phyloP scores from a whole-genome alignment of 2,113 vertebrate species.

The Corythornis cristatus region DNA sequence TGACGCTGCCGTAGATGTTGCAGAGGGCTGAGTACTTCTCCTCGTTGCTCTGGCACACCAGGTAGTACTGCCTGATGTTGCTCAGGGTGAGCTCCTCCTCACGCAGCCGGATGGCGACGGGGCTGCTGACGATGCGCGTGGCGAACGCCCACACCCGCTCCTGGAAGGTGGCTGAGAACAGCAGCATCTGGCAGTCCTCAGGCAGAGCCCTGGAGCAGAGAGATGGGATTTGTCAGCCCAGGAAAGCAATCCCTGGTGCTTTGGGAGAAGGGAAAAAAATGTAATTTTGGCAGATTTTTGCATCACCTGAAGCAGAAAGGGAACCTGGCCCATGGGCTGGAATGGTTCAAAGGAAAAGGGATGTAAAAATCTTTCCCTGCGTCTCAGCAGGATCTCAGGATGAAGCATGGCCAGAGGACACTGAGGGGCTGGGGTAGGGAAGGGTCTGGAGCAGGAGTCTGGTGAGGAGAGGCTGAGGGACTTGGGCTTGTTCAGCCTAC shows the following conservation, averaged over 20 bases:
- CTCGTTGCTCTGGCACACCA: conserved; percentile 50
- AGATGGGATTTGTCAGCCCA: accelerated
- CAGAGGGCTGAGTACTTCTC: conserved; percentile 76
- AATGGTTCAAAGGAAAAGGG: background rate
- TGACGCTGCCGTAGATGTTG: conserved; percentile 77
- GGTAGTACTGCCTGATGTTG: conserved; percentile 78
- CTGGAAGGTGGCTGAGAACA: conserved; percentile 81
- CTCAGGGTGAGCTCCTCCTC: conserved; percentile 78
- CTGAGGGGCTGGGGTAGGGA: too few species aligned
- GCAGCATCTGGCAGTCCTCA: conserved; percentile 76
- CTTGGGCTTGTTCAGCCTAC: too few species aligned
- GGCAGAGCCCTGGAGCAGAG: conserved; percentile 61
- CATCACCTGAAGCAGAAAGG: background rate
- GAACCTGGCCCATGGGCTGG: too few species aligned
- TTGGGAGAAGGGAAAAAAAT: too few species aligned
- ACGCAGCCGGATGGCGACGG: conserved; percentile 76
- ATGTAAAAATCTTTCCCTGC: background rate
- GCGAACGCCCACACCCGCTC: conserved; percentile 74
- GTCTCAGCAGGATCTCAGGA: too few species aligned
- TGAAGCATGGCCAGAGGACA: too few species aligned
- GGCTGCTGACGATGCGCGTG: conserved; percentile 60
- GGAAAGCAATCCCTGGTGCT: background rate
- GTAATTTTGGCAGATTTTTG: background rate
- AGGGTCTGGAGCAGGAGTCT: too few species aligned
- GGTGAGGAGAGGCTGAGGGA: too few species aligned